phyloP scores from a whole-genome alignment of 53 echinoderm and acorn worm genomes.

The Patiria pectinifera region DNA sequence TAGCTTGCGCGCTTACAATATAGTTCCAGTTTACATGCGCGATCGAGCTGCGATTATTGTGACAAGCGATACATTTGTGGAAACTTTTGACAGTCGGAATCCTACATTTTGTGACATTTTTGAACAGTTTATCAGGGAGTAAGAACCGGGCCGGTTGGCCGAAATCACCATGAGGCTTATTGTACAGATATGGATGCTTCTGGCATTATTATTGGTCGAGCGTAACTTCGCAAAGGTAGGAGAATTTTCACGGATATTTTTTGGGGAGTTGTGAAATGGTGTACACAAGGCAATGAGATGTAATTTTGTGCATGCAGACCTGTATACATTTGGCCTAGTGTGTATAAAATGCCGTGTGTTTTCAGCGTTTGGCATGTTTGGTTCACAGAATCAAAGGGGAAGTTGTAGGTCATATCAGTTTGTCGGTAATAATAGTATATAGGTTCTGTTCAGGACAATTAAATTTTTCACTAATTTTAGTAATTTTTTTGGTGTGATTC shows the following conservation, averaged over 20 bases:
- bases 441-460: too few relatives aligned
- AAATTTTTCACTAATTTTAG: too few relatives aligned
- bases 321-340: too few relatives aligned
- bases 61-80: neutral
- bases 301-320: neutral
- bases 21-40: conserved; percentile 1
- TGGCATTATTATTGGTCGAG: conserved; percentile 49
- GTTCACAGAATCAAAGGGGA: too few relatives aligned
- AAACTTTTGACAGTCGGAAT: conserved; percentile 11
- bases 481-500: too few relatives aligned
- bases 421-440: too few relatives aligned
- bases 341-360: too few relatives aligned
- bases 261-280: neutral
- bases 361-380: too few relatives aligned
- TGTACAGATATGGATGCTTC: conserved; percentile 57
- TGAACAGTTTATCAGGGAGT: conserved; percentile 16
- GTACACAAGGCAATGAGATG: neutral
- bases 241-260: neutral
- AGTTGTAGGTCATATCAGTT: too few relatives aligned
- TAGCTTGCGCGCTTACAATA: neutral
- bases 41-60: neutral
- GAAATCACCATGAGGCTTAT: conserved; percentile 53
- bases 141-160: conserved; percentile 54
- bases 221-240: conserved; percentile 45
- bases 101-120: conserved; percentile 23